Evolutionary conservation across 2,797 vertebrate species (phyloP).

Genomic region (Sphenodon punctatus): DNA sequence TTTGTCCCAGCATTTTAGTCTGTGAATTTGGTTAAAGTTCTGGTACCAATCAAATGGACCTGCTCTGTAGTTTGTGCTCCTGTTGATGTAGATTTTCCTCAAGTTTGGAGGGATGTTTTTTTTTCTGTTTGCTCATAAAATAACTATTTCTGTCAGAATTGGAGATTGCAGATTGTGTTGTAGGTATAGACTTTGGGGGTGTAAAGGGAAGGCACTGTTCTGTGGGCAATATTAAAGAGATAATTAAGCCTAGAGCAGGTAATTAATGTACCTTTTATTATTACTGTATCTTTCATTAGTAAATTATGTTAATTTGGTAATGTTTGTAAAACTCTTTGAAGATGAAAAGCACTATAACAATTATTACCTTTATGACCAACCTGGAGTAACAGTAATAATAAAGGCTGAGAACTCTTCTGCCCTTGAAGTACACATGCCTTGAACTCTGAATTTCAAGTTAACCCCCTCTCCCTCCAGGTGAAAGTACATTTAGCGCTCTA

Average conservation of each 20-base stretch:
- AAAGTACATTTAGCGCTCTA: background rate
- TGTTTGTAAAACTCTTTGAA: constrained; percentile 55
- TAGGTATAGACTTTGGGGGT: constrained; percentile 50
- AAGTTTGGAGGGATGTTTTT: constrained; percentile 22
- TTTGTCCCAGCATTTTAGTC: background rate
- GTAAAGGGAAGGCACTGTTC: constrained; percentile 43
- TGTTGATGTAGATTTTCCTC: background rate
- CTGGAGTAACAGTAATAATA: constrained; percentile 19
- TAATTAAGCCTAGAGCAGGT: constrained; percentile 55
- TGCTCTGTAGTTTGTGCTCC: constrained; percentile 9
- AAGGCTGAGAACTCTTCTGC: constrained; percentile 8
- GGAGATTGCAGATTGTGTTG: constrained; percentile 39
- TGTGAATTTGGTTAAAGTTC: background rate
- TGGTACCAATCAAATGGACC: constrained; percentile 10
- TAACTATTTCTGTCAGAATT: constrained; percentile 48
- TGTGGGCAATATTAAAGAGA: constrained; percentile 47
- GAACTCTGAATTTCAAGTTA: background rate
- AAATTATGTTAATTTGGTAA: constrained; percentile 69
- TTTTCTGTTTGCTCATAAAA: constrained; percentile 29
- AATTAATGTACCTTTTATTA: constrained; percentile 52
- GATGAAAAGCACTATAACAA: constrained; percentile 50
- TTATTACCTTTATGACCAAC: constrained; percentile 24
- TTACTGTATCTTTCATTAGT: constrained; percentile 69
- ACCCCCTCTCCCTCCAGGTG: background rate
- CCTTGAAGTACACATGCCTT: background rate